These are phyloP conservation scores for Lutraria rhynchaena DNA, from an alignment of 1,140 invertebrate genomes.

Conservation along the genomic window DNA sequence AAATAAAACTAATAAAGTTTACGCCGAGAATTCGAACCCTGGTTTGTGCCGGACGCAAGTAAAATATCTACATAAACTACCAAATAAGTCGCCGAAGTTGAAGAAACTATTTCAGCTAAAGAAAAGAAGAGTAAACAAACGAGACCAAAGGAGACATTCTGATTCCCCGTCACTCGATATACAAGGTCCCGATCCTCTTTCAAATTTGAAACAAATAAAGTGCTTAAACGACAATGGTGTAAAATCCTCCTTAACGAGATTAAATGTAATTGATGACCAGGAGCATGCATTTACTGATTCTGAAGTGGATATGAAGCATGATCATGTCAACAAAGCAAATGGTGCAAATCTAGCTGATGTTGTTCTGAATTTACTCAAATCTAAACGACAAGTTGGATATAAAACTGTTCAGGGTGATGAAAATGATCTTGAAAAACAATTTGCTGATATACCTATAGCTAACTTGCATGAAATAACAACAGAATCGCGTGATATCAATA, in stretches of 20 bases:
- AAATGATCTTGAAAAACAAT: conserved; percentile 5
- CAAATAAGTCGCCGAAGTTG: conserved; percentile 45
- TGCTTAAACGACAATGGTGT: conserved; percentile 19
- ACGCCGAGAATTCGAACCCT: background rate
- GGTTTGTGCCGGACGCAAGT: conserved; percentile 15
- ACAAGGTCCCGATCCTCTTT: background rate
- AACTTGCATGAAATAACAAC: conserved; percentile 15
- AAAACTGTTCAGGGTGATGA: conserved; percentile 32
- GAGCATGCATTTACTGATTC: background rate
- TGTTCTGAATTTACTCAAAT: conserved; percentile 42
- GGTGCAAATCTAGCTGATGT: conserved; percentile 38
- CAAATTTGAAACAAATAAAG: conserved; percentile 8
- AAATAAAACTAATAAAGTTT: background rate
- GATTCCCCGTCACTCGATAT: too few species aligned
- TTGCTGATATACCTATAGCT: conserved; percentile 23
- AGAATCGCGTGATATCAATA: conserved; percentile 3
- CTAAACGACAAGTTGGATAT: conserved; percentile 24
- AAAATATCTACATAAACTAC: conserved; percentile 21
- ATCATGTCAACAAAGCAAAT: background rate
- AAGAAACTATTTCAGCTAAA: conserved; percentile 40
- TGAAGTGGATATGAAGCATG: background rate
- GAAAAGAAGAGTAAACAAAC: conserved; percentile 2
- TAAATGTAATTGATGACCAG: background rate
- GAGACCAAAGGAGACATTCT: background rate
- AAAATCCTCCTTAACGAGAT: background rate